Conservation (phyloP, 1,140 invertebrate genomes). For the Aphaenogaster rudis region DNA sequence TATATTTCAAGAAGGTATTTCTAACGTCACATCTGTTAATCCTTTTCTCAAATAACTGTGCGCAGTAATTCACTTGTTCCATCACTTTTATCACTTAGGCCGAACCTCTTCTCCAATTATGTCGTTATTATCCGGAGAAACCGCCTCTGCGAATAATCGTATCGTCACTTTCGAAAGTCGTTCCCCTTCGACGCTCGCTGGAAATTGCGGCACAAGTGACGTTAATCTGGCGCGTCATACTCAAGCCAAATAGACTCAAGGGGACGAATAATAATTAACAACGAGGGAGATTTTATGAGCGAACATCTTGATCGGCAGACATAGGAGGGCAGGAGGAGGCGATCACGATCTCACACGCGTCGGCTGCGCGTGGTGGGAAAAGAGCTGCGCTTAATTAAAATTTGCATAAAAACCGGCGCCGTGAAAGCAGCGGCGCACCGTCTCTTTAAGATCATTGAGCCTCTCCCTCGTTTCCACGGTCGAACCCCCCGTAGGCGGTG, state of each 20-base stretch:
- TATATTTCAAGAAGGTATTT: neutral
- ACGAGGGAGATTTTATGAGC: slow-evolving; percentile 6
- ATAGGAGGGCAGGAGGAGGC: no score
- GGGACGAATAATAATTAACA: slow-evolving; percentile 46
- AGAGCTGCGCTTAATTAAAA: slow-evolving; percentile 81
- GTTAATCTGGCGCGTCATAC: slow-evolving; percentile 46
- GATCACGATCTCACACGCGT: slow-evolving; percentile 18
- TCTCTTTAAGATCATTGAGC: slow-evolving; percentile 53
- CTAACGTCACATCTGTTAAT: neutral
- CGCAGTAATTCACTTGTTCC: neutral
- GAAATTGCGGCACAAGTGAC: slow-evolving; percentile 54
- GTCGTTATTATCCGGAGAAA: slow-evolving; percentile 55
- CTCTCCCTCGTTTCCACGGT: slow-evolving; percentile 79
- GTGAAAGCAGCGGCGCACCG: slow-evolving; percentile 67
- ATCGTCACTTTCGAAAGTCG: slow-evolving; percentile 64
- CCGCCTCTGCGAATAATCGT: slow-evolving; percentile 47
- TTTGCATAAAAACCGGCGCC: slow-evolving; percentile 64
- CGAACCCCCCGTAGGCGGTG: slow-evolving; percentile 55
- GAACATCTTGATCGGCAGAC: slow-evolving; percentile 20
- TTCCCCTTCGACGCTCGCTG: slow-evolving; percentile 26
- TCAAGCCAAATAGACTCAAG: slow-evolving; percentile 15
- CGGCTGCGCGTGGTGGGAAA: slow-evolving; percentile 64
- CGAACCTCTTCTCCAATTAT: slow-evolving; percentile 38
- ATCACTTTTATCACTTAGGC: slow-evolving; percentile 34
- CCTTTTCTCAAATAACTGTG: neutral